Conservation (phyloP, 2,888 invertebrate genomes). For the Drosophila quinaria region DNA sequence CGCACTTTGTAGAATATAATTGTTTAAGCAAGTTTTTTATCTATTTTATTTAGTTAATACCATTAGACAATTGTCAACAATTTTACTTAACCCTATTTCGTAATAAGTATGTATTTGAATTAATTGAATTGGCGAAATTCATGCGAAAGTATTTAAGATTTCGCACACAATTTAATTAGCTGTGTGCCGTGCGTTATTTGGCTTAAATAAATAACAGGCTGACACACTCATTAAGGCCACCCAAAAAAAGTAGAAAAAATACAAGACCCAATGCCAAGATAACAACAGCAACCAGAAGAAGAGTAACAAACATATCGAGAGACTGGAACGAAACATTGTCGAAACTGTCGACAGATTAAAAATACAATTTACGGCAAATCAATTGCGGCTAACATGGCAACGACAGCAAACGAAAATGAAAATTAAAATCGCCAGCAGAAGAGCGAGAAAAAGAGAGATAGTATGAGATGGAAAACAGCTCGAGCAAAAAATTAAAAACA, state of each 20-base stretch:
- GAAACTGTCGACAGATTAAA: conserved; percentile 75
- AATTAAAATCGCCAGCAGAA: conserved; percentile 61
- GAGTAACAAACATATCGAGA: conserved; percentile 7
- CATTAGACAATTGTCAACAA: too few relatives aligned
- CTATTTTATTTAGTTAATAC: too few relatives aligned
- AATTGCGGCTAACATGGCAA: conserved; percentile 76
- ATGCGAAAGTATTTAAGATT: conserved; percentile 9
- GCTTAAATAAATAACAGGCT: conserved; percentile 64
- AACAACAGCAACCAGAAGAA: conserved; percentile 4
- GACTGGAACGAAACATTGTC: conserved; percentile 39
- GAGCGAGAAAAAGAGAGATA: not conserved
- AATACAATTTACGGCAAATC: conserved; percentile 81
- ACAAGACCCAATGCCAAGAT: conserved; percentile 1
- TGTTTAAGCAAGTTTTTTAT: too few relatives aligned
- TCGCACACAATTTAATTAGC: not conserved
- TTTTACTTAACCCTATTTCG: too few relatives aligned
- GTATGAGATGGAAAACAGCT: conserved; percentile 34
- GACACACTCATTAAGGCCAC: conserved; percentile 62
- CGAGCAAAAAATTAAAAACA: conserved; percentile 76
- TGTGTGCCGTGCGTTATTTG: conserved; percentile 1
- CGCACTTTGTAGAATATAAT: too few relatives aligned
- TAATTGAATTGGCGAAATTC: conserved; percentile 9
- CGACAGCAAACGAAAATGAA: conserved; percentile 59
- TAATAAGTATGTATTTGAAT: not conserved
- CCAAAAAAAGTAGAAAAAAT: conserved; percentile 16